A percentile compares a stretch with the other conserved stretches of the same genome.
These are phyloP conservation scores for Alentia gelatinosa DNA, from an alignment of 2,888 invertebrate species.

Conservation along the genomic window DNA sequence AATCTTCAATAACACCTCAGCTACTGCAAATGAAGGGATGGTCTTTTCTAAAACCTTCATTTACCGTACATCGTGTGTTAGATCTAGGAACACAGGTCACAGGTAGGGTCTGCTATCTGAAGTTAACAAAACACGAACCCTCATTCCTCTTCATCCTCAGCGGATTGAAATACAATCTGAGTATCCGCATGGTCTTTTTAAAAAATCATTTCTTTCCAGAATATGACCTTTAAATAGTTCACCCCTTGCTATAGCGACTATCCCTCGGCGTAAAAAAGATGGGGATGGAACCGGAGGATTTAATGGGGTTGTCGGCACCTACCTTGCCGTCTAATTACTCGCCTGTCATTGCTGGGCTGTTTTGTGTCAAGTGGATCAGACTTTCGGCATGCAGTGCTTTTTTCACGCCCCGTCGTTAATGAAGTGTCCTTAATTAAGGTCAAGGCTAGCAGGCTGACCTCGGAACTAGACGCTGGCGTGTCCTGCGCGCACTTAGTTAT, in stretches of 20 bases:
- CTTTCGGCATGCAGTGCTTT: background rate
- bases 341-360: background rate
- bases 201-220: background rate
- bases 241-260: background rate
- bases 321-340: background rate
- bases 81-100: background rate
- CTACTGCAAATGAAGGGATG: background rate
- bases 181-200: background rate
- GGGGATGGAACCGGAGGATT: background rate
- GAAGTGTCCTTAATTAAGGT: background rate
- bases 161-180: too few relatives aligned
- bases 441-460: background rate
- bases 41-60: background rate
- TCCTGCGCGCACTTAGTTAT: too few relatives aligned
- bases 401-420: background rate
- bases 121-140: background rate
- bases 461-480: too few relatives aligned
- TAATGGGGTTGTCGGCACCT: background rate
- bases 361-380: background rate
- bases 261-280: background rate
- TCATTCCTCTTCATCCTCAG: background rate
- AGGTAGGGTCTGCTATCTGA: background rate
- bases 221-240: background rate
- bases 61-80: background rate
- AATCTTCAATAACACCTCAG: too few relatives aligned